phyloP scores from a whole-genome alignment of 2,888 invertebrate species.

The Sminthurides aquaticus region DNA sequence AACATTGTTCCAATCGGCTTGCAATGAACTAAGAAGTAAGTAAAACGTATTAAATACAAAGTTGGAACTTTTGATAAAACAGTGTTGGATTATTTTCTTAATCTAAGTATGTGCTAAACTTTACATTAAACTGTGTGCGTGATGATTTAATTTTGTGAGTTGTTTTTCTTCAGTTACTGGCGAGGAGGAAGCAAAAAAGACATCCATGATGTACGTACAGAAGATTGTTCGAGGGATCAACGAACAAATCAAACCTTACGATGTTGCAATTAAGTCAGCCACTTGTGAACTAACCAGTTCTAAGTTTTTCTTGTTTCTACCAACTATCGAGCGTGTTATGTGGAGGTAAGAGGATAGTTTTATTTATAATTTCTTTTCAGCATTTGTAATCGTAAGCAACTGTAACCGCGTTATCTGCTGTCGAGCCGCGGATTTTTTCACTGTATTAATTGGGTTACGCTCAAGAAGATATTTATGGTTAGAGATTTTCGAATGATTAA shows the following conservation, averaged over 20 bases:
- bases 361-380: neutral
- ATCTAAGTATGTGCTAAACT: no score
- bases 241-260: constrained; percentile 31
- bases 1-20: constrained; percentile 32
- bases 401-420: no score
- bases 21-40: constrained; percentile 26
- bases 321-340: constrained; percentile 39
- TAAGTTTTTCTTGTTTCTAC: constrained; percentile 38
- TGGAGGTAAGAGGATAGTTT: constrained; percentile 29
- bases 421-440: no score
- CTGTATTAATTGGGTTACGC: no score
- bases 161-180: constrained; percentile 17
- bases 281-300: constrained; percentile 38
- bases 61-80: no score
- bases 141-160: no score
- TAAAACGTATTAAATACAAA: neutral
- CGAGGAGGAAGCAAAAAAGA: constrained; percentile 21
- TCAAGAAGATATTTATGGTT: no score
- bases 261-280: constrained; percentile 37
- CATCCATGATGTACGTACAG: constrained; percentile 30
- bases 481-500: no score
- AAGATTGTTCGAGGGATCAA: constrained; percentile 39
- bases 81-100: no score
- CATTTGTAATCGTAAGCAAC: no score
- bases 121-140: no score